Evolutionary conservation across 2,888 invertebrate genomes (phyloP), one percentile per base, ranked within the genome.

Genomic region (Dynastes maya): DNA sequence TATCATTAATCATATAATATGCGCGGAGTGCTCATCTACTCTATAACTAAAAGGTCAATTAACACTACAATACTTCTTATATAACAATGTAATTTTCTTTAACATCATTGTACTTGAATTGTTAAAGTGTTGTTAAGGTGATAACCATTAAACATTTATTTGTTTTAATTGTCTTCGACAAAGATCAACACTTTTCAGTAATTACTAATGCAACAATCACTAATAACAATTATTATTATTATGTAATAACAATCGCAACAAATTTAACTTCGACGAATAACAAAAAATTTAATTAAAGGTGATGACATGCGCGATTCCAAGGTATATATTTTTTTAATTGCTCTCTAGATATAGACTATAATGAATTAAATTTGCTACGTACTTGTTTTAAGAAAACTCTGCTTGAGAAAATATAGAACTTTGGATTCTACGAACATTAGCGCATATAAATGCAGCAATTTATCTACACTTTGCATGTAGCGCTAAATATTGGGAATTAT

Each of bases 1-100:
- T 40, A 22, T 61, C 40, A 72, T 72, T 61, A 72, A 72, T 40
- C 58, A 72, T 74, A 37, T 71, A 37, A 11, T 55, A 58, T 74
- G 16, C 16, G 13, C 0, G 13, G 40, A 61, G 29, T 45, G 11
- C 22, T 68, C 51, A 11, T 74, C 40, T 45, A 63, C 45, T 74
- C 27, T 29, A 29, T 45, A 63, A 1, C 29, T 63, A 27, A 61
- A 58, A 72, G 40, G 58, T 61, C 45, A 74, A 45, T 49, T 27
- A 61, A 74, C n/a, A 74, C 22, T 27, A n/a, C 5, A 74, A 22
- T 61, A 8, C 13, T 61, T 49, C 45, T 74, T 74, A 74, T 27
- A 27, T 74, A 74, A 74, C 29, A 61, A 72, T 16, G 16, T 61
- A 72, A 51, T 68, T 49, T 49, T 51, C 49, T 51, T 51, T 22